phyloP scores from a whole-genome alignment of 2,888 invertebrate genomes.

The Drosophila subsilvestris region DNA sequence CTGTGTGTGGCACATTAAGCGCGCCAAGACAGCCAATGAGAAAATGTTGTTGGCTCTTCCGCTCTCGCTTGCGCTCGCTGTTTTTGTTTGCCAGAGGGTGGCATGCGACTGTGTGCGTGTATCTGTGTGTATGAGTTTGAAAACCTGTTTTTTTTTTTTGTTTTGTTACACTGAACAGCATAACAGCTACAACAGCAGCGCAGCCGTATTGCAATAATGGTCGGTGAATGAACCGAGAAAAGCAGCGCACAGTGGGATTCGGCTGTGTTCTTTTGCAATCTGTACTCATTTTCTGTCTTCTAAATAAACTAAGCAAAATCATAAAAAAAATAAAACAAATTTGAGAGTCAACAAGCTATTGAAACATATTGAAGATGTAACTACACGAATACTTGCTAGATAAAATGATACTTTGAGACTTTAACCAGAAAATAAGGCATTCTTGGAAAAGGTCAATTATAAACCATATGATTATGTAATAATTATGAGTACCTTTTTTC shows the following conservation, averaged over 20 bases:
- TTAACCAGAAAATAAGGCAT: no score
- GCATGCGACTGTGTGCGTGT: slow-evolving; percentile 43
- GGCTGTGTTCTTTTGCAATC: neutral
- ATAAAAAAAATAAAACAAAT: neutral
- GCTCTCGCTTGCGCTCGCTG: slow-evolving; percentile 52
- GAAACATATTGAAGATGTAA: neutral
- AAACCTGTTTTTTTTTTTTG: slow-evolving; percentile 64
- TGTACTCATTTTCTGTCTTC: no score
- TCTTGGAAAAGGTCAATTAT: no score
- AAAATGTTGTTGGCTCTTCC: slow-evolving; percentile 71
- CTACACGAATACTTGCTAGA: no score
- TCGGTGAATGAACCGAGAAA: slow-evolving; percentile 80
- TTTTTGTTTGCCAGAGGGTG: slow-evolving; percentile 66
- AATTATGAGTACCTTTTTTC: no score
- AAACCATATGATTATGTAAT: no score
- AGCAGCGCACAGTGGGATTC: slow-evolving; percentile 30
- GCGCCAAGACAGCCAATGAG: slow-evolving; percentile 81
- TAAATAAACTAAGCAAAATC: no score
- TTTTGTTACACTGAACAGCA: slow-evolving; percentile 56
- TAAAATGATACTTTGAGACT: no score
- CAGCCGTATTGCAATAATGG: slow-evolving; percentile 74
- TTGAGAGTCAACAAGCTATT: no score
- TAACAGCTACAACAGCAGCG: slow-evolving; percentile 52
- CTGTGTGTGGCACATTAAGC: slow-evolving; percentile 60
- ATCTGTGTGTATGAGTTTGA: slow-evolving; percentile 58